Evolutionary conservation across 1,140 invertebrate genomes (phyloP).

Genomic region (Eupeodes corollae): DNA sequence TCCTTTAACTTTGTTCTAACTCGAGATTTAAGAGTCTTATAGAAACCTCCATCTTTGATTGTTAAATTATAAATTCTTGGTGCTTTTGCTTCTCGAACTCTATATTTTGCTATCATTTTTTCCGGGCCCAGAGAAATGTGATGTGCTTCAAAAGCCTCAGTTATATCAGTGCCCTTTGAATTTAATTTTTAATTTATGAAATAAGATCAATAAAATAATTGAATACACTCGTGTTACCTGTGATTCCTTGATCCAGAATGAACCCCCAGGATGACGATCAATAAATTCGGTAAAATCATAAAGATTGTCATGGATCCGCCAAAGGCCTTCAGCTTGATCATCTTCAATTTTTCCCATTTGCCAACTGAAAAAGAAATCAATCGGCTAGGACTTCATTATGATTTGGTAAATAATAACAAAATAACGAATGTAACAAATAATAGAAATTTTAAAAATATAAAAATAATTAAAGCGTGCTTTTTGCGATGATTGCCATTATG

Average conservation of each 20-base stretch:
- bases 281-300: conserved; percentile 56
- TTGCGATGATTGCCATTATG: background rate
- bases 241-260: conserved; percentile 52
- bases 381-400: background rate
- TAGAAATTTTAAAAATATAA: background rate
- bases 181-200: conserved; percentile 1
- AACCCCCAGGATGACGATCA: conserved; percentile 54
- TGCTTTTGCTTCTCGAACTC: conserved; percentile 40
- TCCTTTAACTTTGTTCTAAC: conserved; percentile 39
- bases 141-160: conserved; percentile 55
- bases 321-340: conserved; percentile 54
- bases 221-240: conserved; percentile 31
- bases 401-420: background rate
- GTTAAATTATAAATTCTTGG: conserved; percentile 50
- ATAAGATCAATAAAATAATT: background rate
- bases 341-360: conserved; percentile 44
- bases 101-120: conserved; percentile 47
- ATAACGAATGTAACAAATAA: background rate
- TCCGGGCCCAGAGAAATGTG: conserved; percentile 42
- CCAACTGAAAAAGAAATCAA: conserved; percentile 30
- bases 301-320: conserved; percentile 54
- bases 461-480: background rate
- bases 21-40: conserved; percentile 47
- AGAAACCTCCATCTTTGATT: conserved; percentile 55
- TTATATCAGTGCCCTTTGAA: conserved; percentile 54